phyloP scores from a whole-genome alignment of 2,888 invertebrate species.

The Protodeltote pygarga region DNA sequence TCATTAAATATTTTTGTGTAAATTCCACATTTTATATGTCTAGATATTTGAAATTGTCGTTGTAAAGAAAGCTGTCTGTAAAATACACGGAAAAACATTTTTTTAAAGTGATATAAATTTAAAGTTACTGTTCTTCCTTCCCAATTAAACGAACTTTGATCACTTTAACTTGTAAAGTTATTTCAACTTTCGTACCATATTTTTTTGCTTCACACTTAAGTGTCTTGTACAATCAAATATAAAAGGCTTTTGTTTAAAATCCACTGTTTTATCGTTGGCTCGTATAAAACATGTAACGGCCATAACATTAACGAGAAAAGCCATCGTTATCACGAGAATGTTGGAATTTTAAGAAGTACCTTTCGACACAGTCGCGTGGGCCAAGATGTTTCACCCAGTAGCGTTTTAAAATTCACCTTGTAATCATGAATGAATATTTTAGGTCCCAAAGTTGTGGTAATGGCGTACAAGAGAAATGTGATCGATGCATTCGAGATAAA shows the following conservation, averaged over 20 bases:
- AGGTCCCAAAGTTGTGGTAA: slow-evolving; percentile 55
- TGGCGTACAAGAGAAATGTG: slow-evolving; percentile 60
- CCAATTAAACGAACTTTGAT: slow-evolving; percentile 24
- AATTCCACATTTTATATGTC: background rate
- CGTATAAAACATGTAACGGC: slow-evolving; percentile 53
- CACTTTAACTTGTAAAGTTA: slow-evolving; percentile 39
- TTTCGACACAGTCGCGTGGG: slow-evolving; percentile 48
- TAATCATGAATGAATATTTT: slow-evolving; percentile 66
- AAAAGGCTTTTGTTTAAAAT: slow-evolving; percentile 53
- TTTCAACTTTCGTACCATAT: slow-evolving; percentile 40
- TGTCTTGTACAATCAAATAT: slow-evolving; percentile 52
- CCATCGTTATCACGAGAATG: slow-evolving; percentile 55
- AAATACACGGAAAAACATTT: slow-evolving; percentile 1
- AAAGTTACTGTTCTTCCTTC: slow-evolving; percentile 3
- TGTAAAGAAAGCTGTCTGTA: background rate
- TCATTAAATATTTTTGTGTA: background rate
- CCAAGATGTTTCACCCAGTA: slow-evolving; percentile 57
- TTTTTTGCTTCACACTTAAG: slow-evolving; percentile 34
- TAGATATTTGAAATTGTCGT: background rate
- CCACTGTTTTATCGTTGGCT: slow-evolving; percentile 52
- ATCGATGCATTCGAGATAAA: slow-evolving; percentile 58
- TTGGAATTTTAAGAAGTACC: slow-evolving; percentile 63
- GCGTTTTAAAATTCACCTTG: slow-evolving; percentile 62
- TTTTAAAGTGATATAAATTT: slow-evolving; percentile 1
- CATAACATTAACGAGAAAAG: slow-evolving; percentile 56